Base-by-base conservation (phyloP, 2,113 vertebrate species). In the Rhinoderma darwinii region DNA sequence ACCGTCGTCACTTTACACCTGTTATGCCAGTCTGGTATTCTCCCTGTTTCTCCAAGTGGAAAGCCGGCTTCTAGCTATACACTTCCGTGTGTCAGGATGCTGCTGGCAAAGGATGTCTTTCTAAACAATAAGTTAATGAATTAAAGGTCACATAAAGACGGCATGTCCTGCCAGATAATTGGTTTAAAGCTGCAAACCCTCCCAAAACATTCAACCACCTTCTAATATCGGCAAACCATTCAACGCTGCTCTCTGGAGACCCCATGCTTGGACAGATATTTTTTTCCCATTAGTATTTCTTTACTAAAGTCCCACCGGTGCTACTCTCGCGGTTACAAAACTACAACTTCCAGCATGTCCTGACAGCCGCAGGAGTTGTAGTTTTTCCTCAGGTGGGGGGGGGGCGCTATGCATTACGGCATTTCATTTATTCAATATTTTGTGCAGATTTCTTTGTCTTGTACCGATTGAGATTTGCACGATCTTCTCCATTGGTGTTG, bases 141-240 rank as follows among this genome's bases (percentile, higher is more conserved):
- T 76, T 82, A 43, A 82, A 63, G 79, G 56, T 63, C 37, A 41
- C 22, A 5, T 83, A 15, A 35, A 68, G 61, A 68, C 59, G 2
- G n/a, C 2, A 2, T 68, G 61, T 68, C 70, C 61, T 70, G 41
- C 61, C 80, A 66, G 35, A 30, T 82, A 10, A n/a, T 41, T 82
- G 39, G 12, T 37, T n/a, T 81, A 37, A 54, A 54, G 11, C 75
- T 32, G 47, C 43, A 20, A 15, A 35, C 30, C 76, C 17, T 78
- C 75, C 75, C 44, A 22, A 78, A 51, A 27, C 47, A 1, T 35
- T 27, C 30, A 8, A 22, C 74, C 6, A 5, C 56, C 61, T 22
- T 22, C 18, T 8, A 6, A 9, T 25, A n/a, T 10, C 27, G 30
- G 27, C 61, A 66, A 32, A 32, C 61, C 30, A 5, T 0, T 22